Conservation (phyloP, 2,797 vertebrate species). For the Parambassis ranga region DNA sequence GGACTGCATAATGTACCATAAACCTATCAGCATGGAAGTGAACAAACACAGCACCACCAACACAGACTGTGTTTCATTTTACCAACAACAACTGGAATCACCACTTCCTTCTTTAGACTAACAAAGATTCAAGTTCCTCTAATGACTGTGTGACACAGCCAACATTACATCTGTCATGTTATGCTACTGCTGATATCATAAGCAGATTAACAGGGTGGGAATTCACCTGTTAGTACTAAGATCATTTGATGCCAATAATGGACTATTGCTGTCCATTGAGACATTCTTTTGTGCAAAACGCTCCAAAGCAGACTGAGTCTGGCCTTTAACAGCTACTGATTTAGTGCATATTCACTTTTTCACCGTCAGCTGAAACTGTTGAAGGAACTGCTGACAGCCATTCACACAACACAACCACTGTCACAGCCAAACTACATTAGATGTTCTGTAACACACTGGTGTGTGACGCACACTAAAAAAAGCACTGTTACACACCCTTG, state of each 20-base stretch:
- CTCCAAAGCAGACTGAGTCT: too few species aligned
- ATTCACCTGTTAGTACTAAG: background rate
- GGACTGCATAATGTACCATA: background rate
- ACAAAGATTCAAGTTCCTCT: background rate
- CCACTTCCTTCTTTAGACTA: constrained; percentile 1
- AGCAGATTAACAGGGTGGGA: constrained; percentile 2
- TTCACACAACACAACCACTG: constrained; percentile 25
- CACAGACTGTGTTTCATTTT: background rate
- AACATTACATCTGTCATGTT: background rate
- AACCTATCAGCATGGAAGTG: background rate
- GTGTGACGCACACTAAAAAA: background rate
- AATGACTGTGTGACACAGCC: background rate
- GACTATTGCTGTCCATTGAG: too few species aligned
- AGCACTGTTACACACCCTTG: too few species aligned
- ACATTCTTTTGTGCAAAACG: too few species aligned
- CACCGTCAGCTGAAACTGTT: constrained; percentile 6
- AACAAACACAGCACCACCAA: background rate
- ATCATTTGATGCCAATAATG: too few species aligned
- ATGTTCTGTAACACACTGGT: background rate
- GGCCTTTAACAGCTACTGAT: background rate
- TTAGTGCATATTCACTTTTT: constrained; percentile 4
- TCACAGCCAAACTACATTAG: constrained; percentile 15
- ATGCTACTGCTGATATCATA: background rate
- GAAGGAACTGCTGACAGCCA: constrained; percentile 13
- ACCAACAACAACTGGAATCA: background rate